Conservation (phyloP, 2,797 vertebrate genomes). For the Decapterus maruadsi region DNA sequence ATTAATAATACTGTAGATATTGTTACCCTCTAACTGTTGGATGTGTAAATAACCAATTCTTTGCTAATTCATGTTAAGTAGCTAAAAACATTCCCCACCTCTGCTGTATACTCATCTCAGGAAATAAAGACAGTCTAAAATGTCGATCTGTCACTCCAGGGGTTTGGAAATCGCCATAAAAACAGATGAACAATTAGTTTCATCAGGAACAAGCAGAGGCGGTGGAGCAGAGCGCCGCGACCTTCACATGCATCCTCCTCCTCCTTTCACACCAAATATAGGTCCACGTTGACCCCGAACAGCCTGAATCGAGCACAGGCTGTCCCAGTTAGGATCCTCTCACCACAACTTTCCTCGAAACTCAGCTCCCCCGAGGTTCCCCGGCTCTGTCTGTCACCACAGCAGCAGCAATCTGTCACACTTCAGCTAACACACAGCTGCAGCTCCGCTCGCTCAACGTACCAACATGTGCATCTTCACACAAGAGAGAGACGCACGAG, state of each 20-base stretch:
- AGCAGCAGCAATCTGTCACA: constrained; percentile 48
- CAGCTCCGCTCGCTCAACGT: neutral
- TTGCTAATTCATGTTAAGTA: no score
- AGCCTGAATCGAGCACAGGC: constrained; percentile 44
- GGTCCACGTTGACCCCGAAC: constrained; percentile 35
- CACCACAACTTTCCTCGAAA: constrained; percentile 28
- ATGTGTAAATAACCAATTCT: neutral
- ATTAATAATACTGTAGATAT: neutral
- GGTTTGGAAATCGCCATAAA: neutral
- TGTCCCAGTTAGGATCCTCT: constrained; percentile 67
- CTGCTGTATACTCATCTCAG: no score
- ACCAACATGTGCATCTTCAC: neutral
- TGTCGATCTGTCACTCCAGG: neutral
- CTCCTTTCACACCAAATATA: constrained; percentile 49
- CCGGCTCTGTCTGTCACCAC: constrained; percentile 23
- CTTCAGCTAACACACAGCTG: constrained; percentile 17
- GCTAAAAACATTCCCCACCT: neutral
- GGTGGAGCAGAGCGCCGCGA: constrained; percentile 5
- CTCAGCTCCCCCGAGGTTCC: constrained; percentile 43
- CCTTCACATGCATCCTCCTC: constrained; percentile 23
- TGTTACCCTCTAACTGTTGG: neutral
- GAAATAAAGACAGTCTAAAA: no score
- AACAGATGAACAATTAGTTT: neutral
- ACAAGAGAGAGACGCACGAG: neutral
- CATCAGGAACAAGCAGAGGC: neutral